Evolutionary conservation across 1,140 invertebrate genomes (phyloP).

Genomic region (Campoletis sonorensis): DNA sequence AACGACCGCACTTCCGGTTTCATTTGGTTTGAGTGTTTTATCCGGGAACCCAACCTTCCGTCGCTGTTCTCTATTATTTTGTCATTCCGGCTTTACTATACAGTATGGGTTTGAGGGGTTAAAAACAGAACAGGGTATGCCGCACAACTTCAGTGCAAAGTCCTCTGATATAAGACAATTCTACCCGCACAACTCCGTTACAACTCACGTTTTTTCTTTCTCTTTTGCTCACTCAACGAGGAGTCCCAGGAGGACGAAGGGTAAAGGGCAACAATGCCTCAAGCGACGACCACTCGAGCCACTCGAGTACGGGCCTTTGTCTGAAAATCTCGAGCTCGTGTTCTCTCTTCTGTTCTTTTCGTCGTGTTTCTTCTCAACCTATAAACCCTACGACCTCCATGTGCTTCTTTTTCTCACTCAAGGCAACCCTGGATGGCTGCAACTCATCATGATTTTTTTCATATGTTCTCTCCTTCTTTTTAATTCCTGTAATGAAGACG

Average conservation of each 20-base stretch:
- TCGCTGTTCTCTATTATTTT: slow-evolving; percentile 31
- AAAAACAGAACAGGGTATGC: neutral
- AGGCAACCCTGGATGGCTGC: slow-evolving; percentile 6
- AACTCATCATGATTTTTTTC: slow-evolving; percentile 4
- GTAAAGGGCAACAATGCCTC: slow-evolving; percentile 68
- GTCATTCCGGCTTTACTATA: neutral
- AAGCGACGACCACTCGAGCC: slow-evolving; percentile 63
- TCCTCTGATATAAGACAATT: neutral
- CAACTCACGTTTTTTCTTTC: neutral
- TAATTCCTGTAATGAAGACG: neutral
- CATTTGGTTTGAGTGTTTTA: slow-evolving; percentile 38
- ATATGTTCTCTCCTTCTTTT: slow-evolving; percentile 5
- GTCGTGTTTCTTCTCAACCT: slow-evolving; percentile 34
- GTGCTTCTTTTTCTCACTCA: slow-evolving; percentile 7
- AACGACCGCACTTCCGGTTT: slow-evolving; percentile 50
- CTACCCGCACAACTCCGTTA: neutral
- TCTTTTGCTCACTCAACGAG: slow-evolving; percentile 33
- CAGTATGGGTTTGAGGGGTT: neutral
- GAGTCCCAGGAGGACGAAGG: slow-evolving; percentile 48
- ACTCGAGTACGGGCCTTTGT: slow-evolving; percentile 60
- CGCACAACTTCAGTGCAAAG: slow-evolving; percentile 6
- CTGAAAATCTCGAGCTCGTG: slow-evolving; percentile 60
- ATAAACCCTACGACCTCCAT: slow-evolving; percentile 30
- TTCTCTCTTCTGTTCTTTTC: slow-evolving; percentile 38
- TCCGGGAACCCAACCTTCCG: slow-evolving; percentile 2